Base-by-base conservation (phyloP, 2,797 vertebrate species). In the Sebastes elongatus region DNA sequence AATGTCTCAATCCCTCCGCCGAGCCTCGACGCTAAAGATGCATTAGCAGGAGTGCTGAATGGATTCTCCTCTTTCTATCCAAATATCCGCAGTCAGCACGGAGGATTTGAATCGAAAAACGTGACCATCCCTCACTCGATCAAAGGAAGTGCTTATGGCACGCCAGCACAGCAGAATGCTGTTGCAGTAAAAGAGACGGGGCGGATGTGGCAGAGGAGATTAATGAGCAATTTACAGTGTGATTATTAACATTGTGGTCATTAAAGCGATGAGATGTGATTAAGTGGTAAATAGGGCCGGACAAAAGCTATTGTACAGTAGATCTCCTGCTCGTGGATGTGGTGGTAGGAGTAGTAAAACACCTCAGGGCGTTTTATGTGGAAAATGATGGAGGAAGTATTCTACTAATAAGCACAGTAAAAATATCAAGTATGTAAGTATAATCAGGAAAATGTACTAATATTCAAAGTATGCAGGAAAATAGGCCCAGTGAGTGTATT, bases 241-340 rank as follows among this genome's bases (percentile, higher is more conserved):
- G 76, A 91, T 92, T 89, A 89, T 91, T 84, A 91, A 90, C 76
- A 89, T 71, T 80, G 55, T 74, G 85, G 68, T 91, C 83, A 46
- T 91, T 89, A 92, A 85, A 88, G 86, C 80, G 59, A 83, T 74
- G 46, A 74, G 35, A 84, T 88, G 82, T 80, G 86, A 92, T 91
- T 74, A 87, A 82, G 79, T 74, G 64, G 75, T 77, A 76, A 88
- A 81, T 70, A 71, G 55, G 16, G 23, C 53, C 3, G 78, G 84
- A 77, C 74, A 14, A 56, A 56, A 78, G 69, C 53, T 60, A 72
- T 46, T 35, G 46, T 18, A 11, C 22, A 30, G 46, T 18, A 11
- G 22, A 28, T 32, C 25, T 74, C 16, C 53, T 69, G 32, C 66
- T 35, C 25, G 13, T 55, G 63, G 59, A 42, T 60, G 62, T 10